Percentiles rank a stretch among this genome's conserved stretches.
Conservation (phyloP, 1,140 invertebrate genomes). For the Danaus melanippus region DNA sequence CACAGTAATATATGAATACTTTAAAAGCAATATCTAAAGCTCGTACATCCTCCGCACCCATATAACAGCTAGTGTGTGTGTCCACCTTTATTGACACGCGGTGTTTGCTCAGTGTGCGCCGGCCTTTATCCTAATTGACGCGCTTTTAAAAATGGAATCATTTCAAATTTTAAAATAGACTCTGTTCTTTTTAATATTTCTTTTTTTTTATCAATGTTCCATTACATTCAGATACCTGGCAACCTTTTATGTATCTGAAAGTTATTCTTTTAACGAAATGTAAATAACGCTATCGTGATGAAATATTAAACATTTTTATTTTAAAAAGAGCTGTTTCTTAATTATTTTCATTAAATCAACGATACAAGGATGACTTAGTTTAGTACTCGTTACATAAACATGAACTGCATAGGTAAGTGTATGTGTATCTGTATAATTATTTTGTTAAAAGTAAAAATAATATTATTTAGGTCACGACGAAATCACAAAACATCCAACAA, state of each 20-base stretch:
- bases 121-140: conserved; percentile 52
- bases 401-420: no score
- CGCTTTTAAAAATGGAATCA: conserved; percentile 20
- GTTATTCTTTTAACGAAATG: conserved; percentile 3
- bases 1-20: conserved; percentile 1
- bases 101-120: conserved; percentile 42
- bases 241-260: conserved; percentile 6
- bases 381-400: no score
- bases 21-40: conserved; percentile 15
- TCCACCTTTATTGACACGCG: conserved; percentile 40
- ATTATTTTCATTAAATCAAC: no score
- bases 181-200: background rate
- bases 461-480: no score
- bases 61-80: background rate
- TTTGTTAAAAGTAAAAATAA: no score
- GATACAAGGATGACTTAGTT: no score
- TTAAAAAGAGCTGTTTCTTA: no score
- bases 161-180: conserved; percentile 8
- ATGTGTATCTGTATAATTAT: no score
- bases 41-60: conserved; percentile 7
- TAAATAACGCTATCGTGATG: background rate
- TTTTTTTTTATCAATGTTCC: background rate
- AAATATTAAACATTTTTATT: no score
- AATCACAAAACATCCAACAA: no score
- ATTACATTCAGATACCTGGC: conserved; percentile 1